Percentiles rank a stretch among this genome's conserved stretches.
Conservation (phyloP, 2,113 vertebrate species). For the Mirza zaza region DNA sequence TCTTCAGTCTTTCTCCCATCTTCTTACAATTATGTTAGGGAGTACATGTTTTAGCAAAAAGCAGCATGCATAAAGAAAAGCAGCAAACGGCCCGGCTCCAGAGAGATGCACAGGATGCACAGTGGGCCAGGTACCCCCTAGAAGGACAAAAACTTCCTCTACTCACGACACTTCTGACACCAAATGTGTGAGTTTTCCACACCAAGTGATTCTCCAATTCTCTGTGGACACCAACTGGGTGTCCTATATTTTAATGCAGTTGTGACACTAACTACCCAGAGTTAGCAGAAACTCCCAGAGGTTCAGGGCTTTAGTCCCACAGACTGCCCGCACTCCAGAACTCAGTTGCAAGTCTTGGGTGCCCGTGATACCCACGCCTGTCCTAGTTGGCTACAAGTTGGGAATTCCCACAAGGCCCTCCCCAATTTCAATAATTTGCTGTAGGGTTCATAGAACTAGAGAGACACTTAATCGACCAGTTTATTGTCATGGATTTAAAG, state of each 20-base stretch:
- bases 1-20: not conserved
- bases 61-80: not conserved
- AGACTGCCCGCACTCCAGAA: not conserved
- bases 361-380: too few species aligned
- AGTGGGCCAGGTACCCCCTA: not conserved
- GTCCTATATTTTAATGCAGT: not conserved
- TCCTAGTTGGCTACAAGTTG: not conserved
- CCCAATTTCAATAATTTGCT: not conserved
- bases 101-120: accelerated
- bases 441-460: not conserved
- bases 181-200: not conserved
- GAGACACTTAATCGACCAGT: not conserved
- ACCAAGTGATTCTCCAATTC: not conserved
- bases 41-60: not conserved
- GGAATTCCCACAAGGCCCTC: not conserved
- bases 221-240: not conserved
- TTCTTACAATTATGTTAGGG: not conserved
- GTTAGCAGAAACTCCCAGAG: not conserved
- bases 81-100: not conserved
- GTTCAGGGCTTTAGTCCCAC: not conserved
- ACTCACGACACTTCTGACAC: not conserved
- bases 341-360: not conserved
- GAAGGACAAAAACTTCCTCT: not conserved
- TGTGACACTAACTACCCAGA: not conserved
- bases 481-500: not conserved